Base-by-base conservation (phyloP, 2,797 vertebrate species). In the Huso huso region DNA sequence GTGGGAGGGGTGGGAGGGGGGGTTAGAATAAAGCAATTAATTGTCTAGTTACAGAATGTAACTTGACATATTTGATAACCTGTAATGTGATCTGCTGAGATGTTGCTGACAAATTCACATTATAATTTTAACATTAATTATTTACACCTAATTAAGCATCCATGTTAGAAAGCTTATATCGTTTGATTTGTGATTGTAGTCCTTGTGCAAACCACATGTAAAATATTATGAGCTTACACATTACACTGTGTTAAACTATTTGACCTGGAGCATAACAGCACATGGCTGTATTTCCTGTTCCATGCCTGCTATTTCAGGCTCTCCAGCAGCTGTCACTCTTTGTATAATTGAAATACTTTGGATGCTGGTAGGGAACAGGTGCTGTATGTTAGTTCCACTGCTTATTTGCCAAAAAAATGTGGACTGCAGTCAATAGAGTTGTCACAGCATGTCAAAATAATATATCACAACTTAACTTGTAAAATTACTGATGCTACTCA, bases 281-380 rank as follows among this genome's bases (percentile, higher is more conserved):
- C 61, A 51, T 23, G 48, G 55, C 69, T 70, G 71, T 73, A 66
- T 68, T 65, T 66, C 64, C 64, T 69, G 69, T 76, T 52, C 70
- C 10, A 13, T 13, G 1, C 8, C 61, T 63, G 18, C 71, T 76
- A 75, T 81, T 82, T 87, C 80, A 70, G 74, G 76, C 77, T 68
- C 75, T 76, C 72, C 79, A 80, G 75, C 84, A 92, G 84, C 84
- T 92, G 87, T 87, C 79, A 75, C 72, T 85, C 80, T 85, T 86
- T 37, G 69, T 86, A 73, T n/a, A 48, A 78, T 78, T 83, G 79
- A 88, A 83, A 84, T 77, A 77, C 70, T 83, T 80, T 83, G 76
- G 75, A 69, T 72, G 60, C 72, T 66, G 72, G 77, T 79, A 75
- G 75, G 77, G 75, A 90, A 81, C 86, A 91, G 85, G 84, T 90